Evolutionary conservation across 2,888 invertebrate species (phyloP), one percentile per base, ranked within the genome.

Genomic region (Bugulina stolonifera): DNA sequence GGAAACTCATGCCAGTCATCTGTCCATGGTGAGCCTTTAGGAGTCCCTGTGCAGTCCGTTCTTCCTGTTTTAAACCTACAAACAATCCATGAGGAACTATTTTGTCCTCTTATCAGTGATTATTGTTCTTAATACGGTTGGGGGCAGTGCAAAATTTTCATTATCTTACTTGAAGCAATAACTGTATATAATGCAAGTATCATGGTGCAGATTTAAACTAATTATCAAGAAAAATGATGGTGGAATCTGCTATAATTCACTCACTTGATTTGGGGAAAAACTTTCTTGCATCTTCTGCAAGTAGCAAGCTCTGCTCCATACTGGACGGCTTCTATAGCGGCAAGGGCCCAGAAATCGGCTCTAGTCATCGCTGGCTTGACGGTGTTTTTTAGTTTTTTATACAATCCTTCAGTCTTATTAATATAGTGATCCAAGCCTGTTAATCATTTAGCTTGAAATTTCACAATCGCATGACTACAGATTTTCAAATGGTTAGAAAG

Each of bases 281-380:
- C 18, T 14, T 5, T 27, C 18, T 14, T 18, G 64, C 64, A 32
- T 64, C 29, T 14, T 64, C 32, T 27, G 27, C 57, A 57, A 5
- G 27, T 27, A 5, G 23, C 57, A 57, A 5, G 27, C 3, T 57
- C 57, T 57, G 23, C n/a, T 25, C 10, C 57, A 22, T 14, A 25
- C 10, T 25, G 3, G n/a, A 64, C 32, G 34, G 64, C 64, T 64
- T 64, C 64, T 32, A 64, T 32, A 64, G 25, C 64, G 18, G 64
- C 64, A 3, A 64, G 64, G 27, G 64, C 64, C 64, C 64, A 64
- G 27, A 64, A 64, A n/a, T 64, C 64, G 25, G 64, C 64, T 32
- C 64, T 27, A 14, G 64, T 14, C n/a, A 64, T 64, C 5, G 3
- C n/a, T 1, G 27, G 25, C n/a, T 27, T 25, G 25, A 22, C 64